A percentile compares a stretch with the other conserved stretches of the same genome.
Evolutionary conservation across 2,888 invertebrate genomes (phyloP).

Genomic region (Epistrophe eligans): DNA sequence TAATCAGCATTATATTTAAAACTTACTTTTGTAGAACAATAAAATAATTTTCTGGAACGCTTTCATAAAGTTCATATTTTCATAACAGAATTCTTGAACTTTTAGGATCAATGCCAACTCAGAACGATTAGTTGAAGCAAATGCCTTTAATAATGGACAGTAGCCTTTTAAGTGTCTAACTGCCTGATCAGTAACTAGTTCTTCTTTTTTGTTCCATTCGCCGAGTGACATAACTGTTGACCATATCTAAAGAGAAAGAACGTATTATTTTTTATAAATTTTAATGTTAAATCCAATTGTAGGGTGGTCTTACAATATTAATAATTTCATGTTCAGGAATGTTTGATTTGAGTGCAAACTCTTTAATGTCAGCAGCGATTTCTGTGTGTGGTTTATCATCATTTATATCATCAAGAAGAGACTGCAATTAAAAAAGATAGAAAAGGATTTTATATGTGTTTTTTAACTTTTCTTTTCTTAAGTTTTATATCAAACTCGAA

Average conservation of each 20-base stretch:
- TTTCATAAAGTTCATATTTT: conserved; percentile 99
- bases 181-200: conserved; percentile 97
- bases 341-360: conserved; percentile 91
- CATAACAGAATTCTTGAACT: conserved; percentile 99
- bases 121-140: conserved; percentile 93
- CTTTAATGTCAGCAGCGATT: conserved; percentile 93
- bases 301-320: conserved; percentile 87
- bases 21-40: conserved; percentile 96
- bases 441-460: too few relatives aligned
- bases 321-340: conserved; percentile 96
- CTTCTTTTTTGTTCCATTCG: conserved; percentile 99
- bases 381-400: conserved; percentile 95
- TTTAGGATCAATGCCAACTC: conserved; percentile 95
- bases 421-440: conserved; percentile 83
- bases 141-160: conserved; percentile 93
- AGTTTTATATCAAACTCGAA: too few relatives aligned
- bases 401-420: conserved; percentile 92
- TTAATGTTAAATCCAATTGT: neutral
- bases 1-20: neutral
- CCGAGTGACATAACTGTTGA: conserved; percentile 96
- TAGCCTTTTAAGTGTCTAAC: conserved; percentile 94
- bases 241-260: conserved; percentile 89
- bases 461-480: too few relatives aligned
- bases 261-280: neutral
- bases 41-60: conserved; percentile 98